Evolutionary conservation across 2,113 vertebrate genomes (phyloP).

Genomic region (Scomber scombrus): DNA sequence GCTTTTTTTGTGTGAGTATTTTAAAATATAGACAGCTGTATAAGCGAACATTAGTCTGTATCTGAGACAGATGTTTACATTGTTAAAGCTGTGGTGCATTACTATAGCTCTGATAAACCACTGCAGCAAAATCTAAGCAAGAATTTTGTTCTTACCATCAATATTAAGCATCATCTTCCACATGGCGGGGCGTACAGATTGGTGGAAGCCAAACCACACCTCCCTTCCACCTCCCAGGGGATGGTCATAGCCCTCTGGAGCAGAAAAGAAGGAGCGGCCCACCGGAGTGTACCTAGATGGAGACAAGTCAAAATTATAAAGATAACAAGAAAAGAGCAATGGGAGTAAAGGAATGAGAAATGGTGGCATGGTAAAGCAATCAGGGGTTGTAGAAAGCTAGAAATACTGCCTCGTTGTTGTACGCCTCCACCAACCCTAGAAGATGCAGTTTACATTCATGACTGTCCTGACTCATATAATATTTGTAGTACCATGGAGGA

Average conservation of each 20-base stretch:
- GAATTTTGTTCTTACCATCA: constrained; percentile 88
- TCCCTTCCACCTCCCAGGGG: constrained; percentile 97
- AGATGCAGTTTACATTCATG: too few relatives aligned
- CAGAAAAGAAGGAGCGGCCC: constrained; percentile 99
- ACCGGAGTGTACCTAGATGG: constrained; percentile 95
- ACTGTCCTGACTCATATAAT: too few relatives aligned
- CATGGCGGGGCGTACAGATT: constrained; percentile 98
- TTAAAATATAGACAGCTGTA: constrained; percentile 9
- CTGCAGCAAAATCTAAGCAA: neutral
- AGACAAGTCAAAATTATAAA: constrained; percentile 9
- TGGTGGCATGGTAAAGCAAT: too few relatives aligned
- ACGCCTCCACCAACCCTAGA: too few relatives aligned
- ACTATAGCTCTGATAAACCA: neutral
- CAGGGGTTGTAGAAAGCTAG: too few relatives aligned
- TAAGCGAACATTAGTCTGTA: neutral
- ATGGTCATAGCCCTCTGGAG: constrained; percentile 98
- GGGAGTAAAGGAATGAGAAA: neutral
- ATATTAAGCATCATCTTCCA: constrained; percentile 99
- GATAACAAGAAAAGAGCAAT: neutral
- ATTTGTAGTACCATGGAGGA: too few relatives aligned
- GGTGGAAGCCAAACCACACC: constrained; percentile 99
- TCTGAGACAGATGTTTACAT: neutral
- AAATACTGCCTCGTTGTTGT: too few relatives aligned
- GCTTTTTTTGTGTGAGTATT: neutral
- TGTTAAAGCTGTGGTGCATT: neutral